A percentile compares a stretch with the other conserved stretches of the same genome.
Conservation (phyloP, 2,113 vertebrate genomes). For the Psittacus erithacus region DNA sequence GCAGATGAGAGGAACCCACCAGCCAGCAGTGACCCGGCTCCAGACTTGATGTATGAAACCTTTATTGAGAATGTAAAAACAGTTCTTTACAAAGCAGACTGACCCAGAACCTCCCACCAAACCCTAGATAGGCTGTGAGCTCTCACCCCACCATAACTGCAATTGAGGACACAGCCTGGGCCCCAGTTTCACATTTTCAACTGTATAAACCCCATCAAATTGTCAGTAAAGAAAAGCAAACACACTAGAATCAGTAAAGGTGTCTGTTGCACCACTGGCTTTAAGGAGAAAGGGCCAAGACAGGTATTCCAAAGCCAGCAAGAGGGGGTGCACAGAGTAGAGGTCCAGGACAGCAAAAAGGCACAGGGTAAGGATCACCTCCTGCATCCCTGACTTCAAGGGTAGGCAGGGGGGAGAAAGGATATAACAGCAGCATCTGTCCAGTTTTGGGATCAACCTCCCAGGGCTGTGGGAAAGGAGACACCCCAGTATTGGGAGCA, state of each 20-base stretch:
- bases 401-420: not conserved
- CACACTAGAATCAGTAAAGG: not conserved
- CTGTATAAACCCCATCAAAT: not conserved
- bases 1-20: accelerated
- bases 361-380: slow-evolving; percentile 10
- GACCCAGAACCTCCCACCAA: not conserved
- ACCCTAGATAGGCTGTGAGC: not conserved
- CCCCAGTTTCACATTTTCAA: not conserved
- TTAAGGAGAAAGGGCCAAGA: not conserved
- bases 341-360: slow-evolving; percentile 13
- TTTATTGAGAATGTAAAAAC: slow-evolving; percentile 56
- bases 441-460: not conserved
- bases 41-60: not conserved
- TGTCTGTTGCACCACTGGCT: not conserved
- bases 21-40: not conserved
- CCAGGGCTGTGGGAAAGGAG: not conserved
- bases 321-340: not conserved
- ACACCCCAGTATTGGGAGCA: not conserved
- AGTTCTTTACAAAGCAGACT: not conserved
- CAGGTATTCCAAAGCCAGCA: not conserved
- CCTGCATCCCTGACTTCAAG: not conserved
- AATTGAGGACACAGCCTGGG: not conserved
- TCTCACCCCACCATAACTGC: not conserved
- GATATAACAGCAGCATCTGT: not conserved
- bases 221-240: slow-evolving; percentile 2